Evolutionary conservation across 2,888 invertebrate species (phyloP).

Genomic region (Aleiodes leptofemur): DNA sequence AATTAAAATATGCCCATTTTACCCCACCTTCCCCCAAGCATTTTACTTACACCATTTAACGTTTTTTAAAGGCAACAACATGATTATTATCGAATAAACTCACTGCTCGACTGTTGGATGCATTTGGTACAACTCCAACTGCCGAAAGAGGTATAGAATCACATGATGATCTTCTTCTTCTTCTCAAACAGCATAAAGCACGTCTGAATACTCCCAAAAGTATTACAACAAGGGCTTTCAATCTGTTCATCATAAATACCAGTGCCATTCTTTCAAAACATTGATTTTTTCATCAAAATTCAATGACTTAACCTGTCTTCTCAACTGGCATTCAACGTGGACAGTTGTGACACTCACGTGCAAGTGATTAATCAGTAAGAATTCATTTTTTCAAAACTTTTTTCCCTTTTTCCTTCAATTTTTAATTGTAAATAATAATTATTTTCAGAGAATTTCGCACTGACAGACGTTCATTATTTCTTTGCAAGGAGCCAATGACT

Average conservation of each 20-base stretch:
- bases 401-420: background rate
- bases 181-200: conserved; percentile 80
- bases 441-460: too few species aligned
- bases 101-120: conserved; percentile 56
- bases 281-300: conserved; percentile 38
- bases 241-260: conserved; percentile 76
- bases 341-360: conserved; percentile 12
- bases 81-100: conserved; percentile 22
- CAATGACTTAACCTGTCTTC: conserved; percentile 34
- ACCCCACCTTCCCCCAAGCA: too few species aligned
- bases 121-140: conserved; percentile 77
- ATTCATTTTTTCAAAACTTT: background rate
- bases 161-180: conserved; percentile 77
- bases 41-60: too few species aligned
- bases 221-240: conserved; percentile 78
- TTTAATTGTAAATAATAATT: too few species aligned
- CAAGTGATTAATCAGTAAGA: background rate
- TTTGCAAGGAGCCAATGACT: too few species aligned
- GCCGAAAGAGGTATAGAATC: conserved; percentile 78
- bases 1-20: too few species aligned
- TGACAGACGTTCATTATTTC: too few species aligned
- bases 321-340: conserved; percentile 36
- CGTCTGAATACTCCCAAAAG: conserved; percentile 78
- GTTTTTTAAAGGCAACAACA: too few species aligned
- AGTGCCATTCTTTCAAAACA: conserved; percentile 70